Evolutionary conservation across 2,113 vertebrate genomes (phyloP).

Genomic region (Oncorhynchus clarkii): DNA sequence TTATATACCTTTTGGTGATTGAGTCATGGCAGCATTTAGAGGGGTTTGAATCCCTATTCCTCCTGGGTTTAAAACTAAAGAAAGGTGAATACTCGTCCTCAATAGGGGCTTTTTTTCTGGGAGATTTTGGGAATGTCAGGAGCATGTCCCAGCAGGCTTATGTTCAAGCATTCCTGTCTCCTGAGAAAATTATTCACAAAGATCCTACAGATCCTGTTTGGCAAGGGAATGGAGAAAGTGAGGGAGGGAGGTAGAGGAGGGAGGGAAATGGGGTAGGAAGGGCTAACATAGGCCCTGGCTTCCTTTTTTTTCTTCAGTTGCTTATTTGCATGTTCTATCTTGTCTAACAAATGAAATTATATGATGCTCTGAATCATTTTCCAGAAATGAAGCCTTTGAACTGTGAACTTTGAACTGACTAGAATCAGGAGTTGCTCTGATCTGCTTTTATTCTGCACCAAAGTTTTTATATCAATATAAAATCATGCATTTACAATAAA

Average conservation of each 20-base stretch:
- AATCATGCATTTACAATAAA: too few relatives aligned
- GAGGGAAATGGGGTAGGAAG: conserved; percentile 45
- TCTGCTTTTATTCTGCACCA: too few relatives aligned
- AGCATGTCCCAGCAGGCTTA: conserved; percentile 65
- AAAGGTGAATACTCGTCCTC: conserved; percentile 9
- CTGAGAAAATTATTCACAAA: conserved; percentile 71
- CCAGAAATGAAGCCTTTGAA: conserved; percentile 21
- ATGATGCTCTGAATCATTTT: conserved; percentile 19
- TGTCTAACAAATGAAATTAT: conserved; percentile 52
- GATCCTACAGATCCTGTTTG: conserved; percentile 77
- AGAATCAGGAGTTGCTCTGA: too few relatives aligned
- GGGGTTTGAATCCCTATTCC: not conserved
- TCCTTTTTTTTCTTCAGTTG: conserved; percentile 58
- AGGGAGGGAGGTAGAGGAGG: conserved; percentile 58
- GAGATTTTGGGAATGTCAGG: conserved; percentile 54
- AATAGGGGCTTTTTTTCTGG: conserved; percentile 45
- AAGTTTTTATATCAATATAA: too few relatives aligned
- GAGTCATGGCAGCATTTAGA: not conserved
- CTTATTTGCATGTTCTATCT: conserved; percentile 70
- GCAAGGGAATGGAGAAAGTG: conserved; percentile 68
- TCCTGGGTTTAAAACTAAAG: conserved; percentile 16
- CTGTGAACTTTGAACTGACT: too few relatives aligned
- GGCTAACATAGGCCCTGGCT: conserved; percentile 60
- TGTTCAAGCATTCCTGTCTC: conserved; percentile 72
- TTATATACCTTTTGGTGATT: not conserved